These are phyloP conservation scores for Drosophila pullipes DNA, from an alignment of 2,888 invertebrate species.

Conservation along the genomic window DNA sequence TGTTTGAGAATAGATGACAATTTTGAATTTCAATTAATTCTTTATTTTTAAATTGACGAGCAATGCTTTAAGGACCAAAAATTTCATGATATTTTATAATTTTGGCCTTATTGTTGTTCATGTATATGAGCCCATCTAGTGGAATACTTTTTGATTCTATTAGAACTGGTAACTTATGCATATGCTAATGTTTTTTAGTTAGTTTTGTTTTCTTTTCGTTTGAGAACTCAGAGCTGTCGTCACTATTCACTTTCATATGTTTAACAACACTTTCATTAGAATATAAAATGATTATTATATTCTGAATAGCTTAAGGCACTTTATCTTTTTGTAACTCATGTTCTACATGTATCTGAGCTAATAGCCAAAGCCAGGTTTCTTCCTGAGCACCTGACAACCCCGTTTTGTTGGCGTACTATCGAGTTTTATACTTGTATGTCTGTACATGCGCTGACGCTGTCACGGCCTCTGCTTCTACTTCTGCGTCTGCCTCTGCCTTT, in stretches of 20 bases:
- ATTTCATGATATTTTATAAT: not conserved
- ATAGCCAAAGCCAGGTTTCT: not conserved
- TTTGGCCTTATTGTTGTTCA: not conserved
- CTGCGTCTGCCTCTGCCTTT: constrained; percentile 63
- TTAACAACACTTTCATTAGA: not conserved
- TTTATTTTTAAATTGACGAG: not conserved
- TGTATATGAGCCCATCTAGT: not conserved
- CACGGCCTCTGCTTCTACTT: constrained; percentile 72
- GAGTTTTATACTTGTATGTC: constrained; percentile 70
- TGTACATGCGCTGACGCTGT: constrained; percentile 78
- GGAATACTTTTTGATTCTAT: not conserved
- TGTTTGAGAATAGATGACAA: not conserved
- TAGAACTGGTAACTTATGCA: not conserved
- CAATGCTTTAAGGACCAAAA: not conserved
- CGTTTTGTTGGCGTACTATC: constrained; percentile 65
- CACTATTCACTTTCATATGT: not conserved
- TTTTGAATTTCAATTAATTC: not conserved
- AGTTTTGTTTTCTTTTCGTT: not conserved
- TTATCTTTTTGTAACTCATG: not conserved
- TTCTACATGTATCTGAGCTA: not conserved
- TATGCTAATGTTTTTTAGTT: not conserved
- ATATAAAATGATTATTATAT: not conserved
- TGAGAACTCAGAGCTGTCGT: not conserved
- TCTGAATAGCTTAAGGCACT: not conserved
- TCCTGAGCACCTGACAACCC: constrained; percentile 58